Percentiles rank a stretch among this genome's conserved stretches.
Conservation (phyloP, 2,888 invertebrate species). For the Polyommatus iphigenia region DNA sequence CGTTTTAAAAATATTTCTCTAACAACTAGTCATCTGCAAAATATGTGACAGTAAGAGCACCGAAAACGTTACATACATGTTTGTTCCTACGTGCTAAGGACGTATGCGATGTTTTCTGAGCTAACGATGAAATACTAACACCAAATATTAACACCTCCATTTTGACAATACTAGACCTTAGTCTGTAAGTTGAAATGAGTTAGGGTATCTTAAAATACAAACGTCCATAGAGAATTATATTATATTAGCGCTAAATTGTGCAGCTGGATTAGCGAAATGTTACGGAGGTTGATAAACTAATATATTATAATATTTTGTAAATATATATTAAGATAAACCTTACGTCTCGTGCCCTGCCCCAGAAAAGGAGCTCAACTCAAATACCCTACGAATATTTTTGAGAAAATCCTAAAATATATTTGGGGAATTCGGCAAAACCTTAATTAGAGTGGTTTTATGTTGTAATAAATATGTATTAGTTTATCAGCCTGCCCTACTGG, state of each 20-base stretch:
- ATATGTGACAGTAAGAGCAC: neutral
- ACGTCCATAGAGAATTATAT: slow-evolving; percentile 8
- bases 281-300: neutral
- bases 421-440: neutral
- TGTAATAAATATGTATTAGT: neutral
- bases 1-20: slow-evolving; percentile 4
- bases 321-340: neutral
- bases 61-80: neutral
- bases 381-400: neutral
- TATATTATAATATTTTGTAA: neutral
- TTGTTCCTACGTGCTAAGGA: neutral
- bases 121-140: slow-evolving; percentile 9
- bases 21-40: slow-evolving; percentile 3
- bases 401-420: neutral
- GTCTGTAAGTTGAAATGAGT: slow-evolving; percentile 7
- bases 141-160: slow-evolving; percentile 24
- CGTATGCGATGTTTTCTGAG: neutral
- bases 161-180: slow-evolving; percentile 23
- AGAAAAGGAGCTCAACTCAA: neutral
- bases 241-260: neutral
- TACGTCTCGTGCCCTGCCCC: neutral
- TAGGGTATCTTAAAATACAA: neutral
- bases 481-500: neutral
- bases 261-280: neutral
- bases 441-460: neutral